phyloP scores from a whole-genome alignment of 2,888 invertebrate species.

The Dynastes grantii region DNA sequence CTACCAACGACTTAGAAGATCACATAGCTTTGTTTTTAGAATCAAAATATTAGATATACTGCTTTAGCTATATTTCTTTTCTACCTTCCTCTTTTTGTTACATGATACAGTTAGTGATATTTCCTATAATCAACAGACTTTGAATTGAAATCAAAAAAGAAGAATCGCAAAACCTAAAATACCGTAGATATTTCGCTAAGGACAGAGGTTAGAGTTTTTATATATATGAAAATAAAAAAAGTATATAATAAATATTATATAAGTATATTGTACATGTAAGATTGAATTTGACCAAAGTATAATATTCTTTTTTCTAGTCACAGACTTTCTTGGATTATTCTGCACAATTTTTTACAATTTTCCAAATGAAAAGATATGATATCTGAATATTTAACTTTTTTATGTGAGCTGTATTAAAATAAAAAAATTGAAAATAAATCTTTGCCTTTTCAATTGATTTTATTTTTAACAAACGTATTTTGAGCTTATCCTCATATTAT shows the following conservation, averaged over 20 bases:
- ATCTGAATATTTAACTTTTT: constrained; percentile 56
- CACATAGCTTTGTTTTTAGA: constrained; percentile 41
- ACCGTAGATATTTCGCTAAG: constrained; percentile 34
- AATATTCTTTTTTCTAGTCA: constrained; percentile 56
- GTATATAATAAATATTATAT: constrained; percentile 39
- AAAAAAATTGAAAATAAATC: constrained; percentile 53
- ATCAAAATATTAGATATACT: constrained; percentile 8
- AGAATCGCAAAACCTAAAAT: constrained; percentile 8
- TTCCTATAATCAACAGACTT: constrained; percentile 27
- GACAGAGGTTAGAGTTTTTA: constrained; percentile 47
- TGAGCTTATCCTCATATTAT: neutral
- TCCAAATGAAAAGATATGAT: constrained; percentile 54
- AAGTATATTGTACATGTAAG: constrained; percentile 49
- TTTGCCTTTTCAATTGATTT: constrained; percentile 42
- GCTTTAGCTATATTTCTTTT: constrained; percentile 30
- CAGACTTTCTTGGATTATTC: constrained; percentile 55
- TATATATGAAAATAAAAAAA: constrained; percentile 39
- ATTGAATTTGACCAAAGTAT: constrained; percentile 56
- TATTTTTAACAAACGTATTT: neutral
- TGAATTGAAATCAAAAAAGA: constrained; percentile 41
- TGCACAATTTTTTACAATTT: constrained; percentile 57
- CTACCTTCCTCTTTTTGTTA: constrained; percentile 26
- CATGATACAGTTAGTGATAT: constrained; percentile 30
- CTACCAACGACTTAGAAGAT: constrained; percentile 36
- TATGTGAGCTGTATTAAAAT: constrained; percentile 56